Evolutionary conservation across 2,113 vertebrate species (phyloP).

Genomic region (Macroglossus sobrinus): DNA sequence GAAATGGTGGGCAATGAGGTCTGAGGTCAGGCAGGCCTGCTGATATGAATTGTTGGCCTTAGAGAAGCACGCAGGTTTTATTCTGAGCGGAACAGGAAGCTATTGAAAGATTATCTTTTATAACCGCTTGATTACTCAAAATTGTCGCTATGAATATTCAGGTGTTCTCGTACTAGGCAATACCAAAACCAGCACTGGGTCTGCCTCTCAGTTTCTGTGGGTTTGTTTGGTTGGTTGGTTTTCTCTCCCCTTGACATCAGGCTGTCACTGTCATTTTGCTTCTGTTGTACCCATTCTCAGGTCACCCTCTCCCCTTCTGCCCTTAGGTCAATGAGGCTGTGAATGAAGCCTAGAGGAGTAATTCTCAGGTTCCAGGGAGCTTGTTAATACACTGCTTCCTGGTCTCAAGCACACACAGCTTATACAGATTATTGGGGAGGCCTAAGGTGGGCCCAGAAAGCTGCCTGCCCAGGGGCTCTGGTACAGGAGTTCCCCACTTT

Average conservation of each 20-base stretch:
- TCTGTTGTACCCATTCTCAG: background rate
- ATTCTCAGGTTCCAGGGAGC: background rate
- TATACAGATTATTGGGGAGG: background rate
- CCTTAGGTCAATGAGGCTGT: background rate
- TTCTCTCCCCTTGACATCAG: background rate
- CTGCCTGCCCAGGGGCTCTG: background rate
- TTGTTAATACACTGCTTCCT: background rate
- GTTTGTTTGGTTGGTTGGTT: background rate
- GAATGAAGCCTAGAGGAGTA: background rate
- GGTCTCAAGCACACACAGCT: background rate
- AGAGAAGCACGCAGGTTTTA: background rate
- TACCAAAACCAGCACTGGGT: background rate
- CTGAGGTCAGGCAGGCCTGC: background rate
- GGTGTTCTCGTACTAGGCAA: background rate
- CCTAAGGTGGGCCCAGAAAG: background rate
- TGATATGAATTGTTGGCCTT: background rate
- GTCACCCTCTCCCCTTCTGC: background rate
- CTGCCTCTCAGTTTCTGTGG: background rate
- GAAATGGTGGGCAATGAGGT: background rate
- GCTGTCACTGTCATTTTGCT: background rate
- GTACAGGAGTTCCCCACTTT: background rate
- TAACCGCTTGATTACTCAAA: background rate
- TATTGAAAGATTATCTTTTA: background rate
- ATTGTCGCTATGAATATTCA: background rate
- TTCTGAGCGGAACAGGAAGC: conserved; percentile 8